Conservation (phyloP, 2,888 invertebrate genomes). For the Caenorhabditis parvicauda region DNA sequence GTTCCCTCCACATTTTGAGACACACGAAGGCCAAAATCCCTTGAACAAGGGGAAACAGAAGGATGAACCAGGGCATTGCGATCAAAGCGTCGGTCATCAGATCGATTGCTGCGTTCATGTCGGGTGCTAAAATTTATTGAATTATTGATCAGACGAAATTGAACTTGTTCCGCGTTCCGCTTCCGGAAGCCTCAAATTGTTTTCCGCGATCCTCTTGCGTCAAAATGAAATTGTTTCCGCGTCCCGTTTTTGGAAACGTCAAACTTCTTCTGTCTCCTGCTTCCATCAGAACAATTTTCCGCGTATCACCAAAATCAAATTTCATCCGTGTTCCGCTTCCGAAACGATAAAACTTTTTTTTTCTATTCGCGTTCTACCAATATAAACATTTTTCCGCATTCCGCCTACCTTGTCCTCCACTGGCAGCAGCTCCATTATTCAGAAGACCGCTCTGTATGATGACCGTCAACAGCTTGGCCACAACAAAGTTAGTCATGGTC, state of each 20-base stretch:
- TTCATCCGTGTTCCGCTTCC: too few species aligned
- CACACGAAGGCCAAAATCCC: slow-evolving; percentile 30
- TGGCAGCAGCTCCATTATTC: slow-evolving; percentile 2
- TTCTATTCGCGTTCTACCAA: neutral
- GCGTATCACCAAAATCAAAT: too few species aligned
- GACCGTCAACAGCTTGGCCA: slow-evolving; percentile 29
- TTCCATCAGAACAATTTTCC: too few species aligned
- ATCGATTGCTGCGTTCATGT: slow-evolving; percentile 29
- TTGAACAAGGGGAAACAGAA: slow-evolving; percentile 40
- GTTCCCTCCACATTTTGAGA: slow-evolving; percentile 32
- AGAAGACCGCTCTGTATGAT: slow-evolving; percentile 21
- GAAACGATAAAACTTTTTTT: neutral
- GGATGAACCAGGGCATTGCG: slow-evolving; percentile 41
- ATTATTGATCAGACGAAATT: neutral
- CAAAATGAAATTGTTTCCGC: too few species aligned
- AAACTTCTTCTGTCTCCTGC: too few species aligned
- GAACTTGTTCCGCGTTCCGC: too few species aligned
- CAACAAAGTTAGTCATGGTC: slow-evolving; percentile 30
- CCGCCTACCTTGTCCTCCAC: too few species aligned
- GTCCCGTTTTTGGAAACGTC: too few species aligned
- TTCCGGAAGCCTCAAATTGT: too few species aligned
- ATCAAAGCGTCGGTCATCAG: slow-evolving; percentile 28
- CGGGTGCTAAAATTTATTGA: neutral
- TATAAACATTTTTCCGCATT: too few species aligned
- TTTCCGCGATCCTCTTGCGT: too few species aligned